These are phyloP conservation scores for Nymphalis urticae DNA, from an alignment of 2,888 invertebrate genomes.

Conservation along the genomic window DNA sequence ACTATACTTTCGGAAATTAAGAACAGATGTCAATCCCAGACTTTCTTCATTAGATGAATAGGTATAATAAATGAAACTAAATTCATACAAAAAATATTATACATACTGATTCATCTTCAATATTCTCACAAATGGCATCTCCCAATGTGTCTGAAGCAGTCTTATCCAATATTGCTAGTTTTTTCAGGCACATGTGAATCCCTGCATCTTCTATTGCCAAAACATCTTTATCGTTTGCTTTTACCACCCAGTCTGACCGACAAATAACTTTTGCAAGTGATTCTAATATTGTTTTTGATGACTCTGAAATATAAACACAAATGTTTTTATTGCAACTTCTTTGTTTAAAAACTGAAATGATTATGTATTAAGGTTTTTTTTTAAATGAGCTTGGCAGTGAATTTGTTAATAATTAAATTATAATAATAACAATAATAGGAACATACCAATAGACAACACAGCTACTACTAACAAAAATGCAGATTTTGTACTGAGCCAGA, in stretches of 20 bases:
- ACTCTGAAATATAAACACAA: slow-evolving; percentile 51
- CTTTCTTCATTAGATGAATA: not conserved
- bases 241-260: slow-evolving; percentile 79
- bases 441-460: slow-evolving; percentile 84
- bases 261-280: slow-evolving; percentile 65
- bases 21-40: too few species aligned
- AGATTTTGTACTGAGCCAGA: slow-evolving; percentile 86
- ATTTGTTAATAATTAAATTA: not conserved
- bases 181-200: slow-evolving; percentile 88
- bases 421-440: not conserved
- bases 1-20: too few species aligned
- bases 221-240: slow-evolving; percentile 66
- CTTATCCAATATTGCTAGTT: slow-evolving; percentile 85
- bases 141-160: slow-evolving; percentile 81
- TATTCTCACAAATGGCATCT: slow-evolving; percentile 72
- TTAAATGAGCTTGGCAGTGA: not conserved
- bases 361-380: not conserved
- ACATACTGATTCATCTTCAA: slow-evolving; percentile 81
- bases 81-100: not conserved
- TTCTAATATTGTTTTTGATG: slow-evolving; percentile 60
- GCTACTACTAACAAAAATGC: slow-evolving; percentile 86
- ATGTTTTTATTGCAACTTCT: too few species aligned
- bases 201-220: slow-evolving; percentile 87
- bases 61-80: not conserved
- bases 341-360: not conserved